Base-by-base conservation (phyloP, 2,797 vertebrate genomes). In the Sciaenops ocellatus region DNA sequence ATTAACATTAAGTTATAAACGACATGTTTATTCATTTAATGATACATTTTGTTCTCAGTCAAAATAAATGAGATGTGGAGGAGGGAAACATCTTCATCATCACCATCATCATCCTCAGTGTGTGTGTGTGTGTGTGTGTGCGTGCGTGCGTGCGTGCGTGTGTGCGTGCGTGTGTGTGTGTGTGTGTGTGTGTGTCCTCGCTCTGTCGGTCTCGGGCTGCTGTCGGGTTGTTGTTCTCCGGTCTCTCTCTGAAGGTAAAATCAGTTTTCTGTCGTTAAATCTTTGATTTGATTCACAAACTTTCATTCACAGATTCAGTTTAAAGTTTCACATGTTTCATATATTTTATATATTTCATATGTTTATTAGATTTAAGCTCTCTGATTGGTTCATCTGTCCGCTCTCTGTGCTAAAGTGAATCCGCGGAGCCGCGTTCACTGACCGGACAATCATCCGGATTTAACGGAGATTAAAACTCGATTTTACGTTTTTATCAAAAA, bases 171-270 rank as follows among this genome's bases (percentile, higher is more conserved):
- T n/a, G n/a, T n/a, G n/a, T n/a, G n/a, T n/a, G n/a, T n/a, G n/a
- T n/a, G n/a, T n/a, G n/a, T n/a, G n/a, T n/a, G n/a, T n/a, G n/a
- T n/a, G n/a, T n/a, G n/a, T n/a, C 52, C 30, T 5, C 30, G 7
- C 30, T 34, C 70, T n/a, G 56, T 60, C 47, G 48, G 70, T 13
- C 28, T 63, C 30, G 30, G 8, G 30, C 30, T 34, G 30, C 70
- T n/a, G 56, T 60, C 47, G 48, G 70, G 12, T 22, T 63, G 22
- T 72, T 69, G 24, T 48, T 50, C 65, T 64, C 3, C 46, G 65
- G 65, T 54, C 75, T 82, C 54, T 42, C 18, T 12, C 73, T 76
- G 57, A 73, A 73, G 80, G 74, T 82, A 78, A 79, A 82, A 71
- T 65, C 48, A 55, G 17, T 42, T 20, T 57, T 48, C 38, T 51